A percentile compares a stretch with the other conserved stretches of the same genome.
Conservation (phyloP, 2,888 invertebrate genomes). For the Pollenia amentaria region DNA sequence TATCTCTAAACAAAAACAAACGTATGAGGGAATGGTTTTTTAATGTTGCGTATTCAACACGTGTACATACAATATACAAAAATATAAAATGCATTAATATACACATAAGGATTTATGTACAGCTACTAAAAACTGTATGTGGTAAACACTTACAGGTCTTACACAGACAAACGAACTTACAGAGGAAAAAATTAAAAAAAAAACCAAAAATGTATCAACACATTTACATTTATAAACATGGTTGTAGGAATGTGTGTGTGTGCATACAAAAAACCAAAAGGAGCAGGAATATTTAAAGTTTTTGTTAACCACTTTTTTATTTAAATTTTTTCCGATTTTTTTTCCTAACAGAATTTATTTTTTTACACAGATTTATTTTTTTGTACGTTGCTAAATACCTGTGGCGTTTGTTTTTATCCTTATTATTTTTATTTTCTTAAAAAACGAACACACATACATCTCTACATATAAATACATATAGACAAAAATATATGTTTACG, state of each 20-base stretch:
- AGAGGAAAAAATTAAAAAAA: background rate
- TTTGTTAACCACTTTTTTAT: conserved; percentile 34
- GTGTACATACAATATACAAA: background rate
- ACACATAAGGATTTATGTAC: conserved; percentile 13
- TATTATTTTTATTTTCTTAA: conserved; percentile 21
- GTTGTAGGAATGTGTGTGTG: background rate
- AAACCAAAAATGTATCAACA: conserved; percentile 13
- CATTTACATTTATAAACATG: conserved; percentile 17
- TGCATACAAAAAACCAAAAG: conserved; percentile 1
- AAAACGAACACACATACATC: background rate
- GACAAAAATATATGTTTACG: background rate
- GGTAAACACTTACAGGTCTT: conserved; percentile 1
- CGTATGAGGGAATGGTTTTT: background rate
- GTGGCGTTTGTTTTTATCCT: conserved; percentile 43
- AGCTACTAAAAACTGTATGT: conserved; percentile 32
- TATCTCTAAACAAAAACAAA: too few relatives aligned
- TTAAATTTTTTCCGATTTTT: conserved; percentile 13
- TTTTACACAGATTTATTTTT: conserved; percentile 20
- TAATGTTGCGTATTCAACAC: conserved; percentile 11
- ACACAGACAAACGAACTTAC: background rate
- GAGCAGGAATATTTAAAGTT: conserved; percentile 33
- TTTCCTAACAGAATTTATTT: conserved; percentile 24
- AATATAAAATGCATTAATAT: conserved; percentile 47
- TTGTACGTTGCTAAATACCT: conserved; percentile 52
- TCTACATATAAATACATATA: background rate